Percentiles rank a stretch among this genome's conserved stretches.
These are phyloP conservation scores for Percopsis transmontana DNA, from an alignment of 2,113 vertebrate genomes.

Conservation along the genomic window DNA sequence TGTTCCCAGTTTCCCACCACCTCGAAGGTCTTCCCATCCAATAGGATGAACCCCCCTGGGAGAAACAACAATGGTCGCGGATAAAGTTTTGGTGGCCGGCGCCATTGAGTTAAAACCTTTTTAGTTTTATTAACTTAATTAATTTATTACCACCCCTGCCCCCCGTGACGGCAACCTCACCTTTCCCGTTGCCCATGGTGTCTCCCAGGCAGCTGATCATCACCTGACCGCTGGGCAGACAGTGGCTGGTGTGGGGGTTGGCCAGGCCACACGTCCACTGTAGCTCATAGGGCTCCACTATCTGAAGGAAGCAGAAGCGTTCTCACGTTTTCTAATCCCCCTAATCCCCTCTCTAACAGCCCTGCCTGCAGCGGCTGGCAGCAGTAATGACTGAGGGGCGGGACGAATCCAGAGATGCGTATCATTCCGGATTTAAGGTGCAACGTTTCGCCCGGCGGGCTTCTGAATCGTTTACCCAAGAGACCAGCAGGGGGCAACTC, in stretches of 20 bases:
- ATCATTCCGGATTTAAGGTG: no score
- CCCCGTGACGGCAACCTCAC: slow-evolving; percentile 56
- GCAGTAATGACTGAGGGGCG: no score
- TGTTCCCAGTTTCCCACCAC: slow-evolving; percentile 89
- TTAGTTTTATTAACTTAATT: no score
- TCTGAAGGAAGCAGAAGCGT: slow-evolving; percentile 60
- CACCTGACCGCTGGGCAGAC: slow-evolving; percentile 88
- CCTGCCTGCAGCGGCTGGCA: no score
- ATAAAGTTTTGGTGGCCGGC: neutral
- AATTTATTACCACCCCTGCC: no score
- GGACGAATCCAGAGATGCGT: no score
- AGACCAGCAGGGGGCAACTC: no score
- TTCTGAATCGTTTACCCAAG: no score
- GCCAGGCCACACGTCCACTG: slow-evolving; percentile 81
- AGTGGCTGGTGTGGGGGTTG: slow-evolving; percentile 89
- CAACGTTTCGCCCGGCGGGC: no score
- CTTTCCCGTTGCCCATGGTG: slow-evolving; percentile 85
- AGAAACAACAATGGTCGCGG: neutral
- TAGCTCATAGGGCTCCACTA: slow-evolving; percentile 84
- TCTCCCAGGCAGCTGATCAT: slow-evolving; percentile 92
- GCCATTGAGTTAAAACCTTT: neutral
- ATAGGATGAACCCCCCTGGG: slow-evolving; percentile 86
- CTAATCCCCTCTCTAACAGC: no score
- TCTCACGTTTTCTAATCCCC: no score
- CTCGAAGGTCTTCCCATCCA: slow-evolving; percentile 92